Percentiles rank a stretch among this genome's conserved stretches.
phyloP scores from a whole-genome alignment of 2,797 vertebrate species.

The Heteromormyrus szaboi region DNA sequence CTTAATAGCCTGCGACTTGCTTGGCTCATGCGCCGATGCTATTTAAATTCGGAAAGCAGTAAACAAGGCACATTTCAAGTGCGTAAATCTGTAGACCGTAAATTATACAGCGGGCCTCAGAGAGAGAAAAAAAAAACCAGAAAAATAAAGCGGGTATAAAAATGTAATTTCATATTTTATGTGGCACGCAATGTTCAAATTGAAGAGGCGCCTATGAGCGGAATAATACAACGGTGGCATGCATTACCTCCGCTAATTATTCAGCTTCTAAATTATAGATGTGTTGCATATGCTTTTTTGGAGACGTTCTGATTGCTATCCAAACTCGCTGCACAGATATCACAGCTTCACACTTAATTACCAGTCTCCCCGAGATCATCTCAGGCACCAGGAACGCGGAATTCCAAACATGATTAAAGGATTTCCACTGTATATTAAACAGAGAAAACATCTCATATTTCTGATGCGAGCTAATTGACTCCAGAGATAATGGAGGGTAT shows the following conservation, averaged over 20 bases:
- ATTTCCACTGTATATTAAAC: conserved; percentile 40
- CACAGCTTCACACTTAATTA: conserved; percentile 50
- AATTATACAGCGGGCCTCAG: conserved; percentile 26
- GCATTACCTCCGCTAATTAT: conserved; percentile 48
- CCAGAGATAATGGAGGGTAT: conserved; percentile 15
- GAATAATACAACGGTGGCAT: conserved; percentile 38
- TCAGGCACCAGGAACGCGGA: conserved; percentile 34
- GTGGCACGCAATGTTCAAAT: conserved; percentile 36
- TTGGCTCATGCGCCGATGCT: conserved; percentile 22
- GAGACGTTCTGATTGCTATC: conserved; percentile 36
- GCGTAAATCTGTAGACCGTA: conserved; percentile 30
- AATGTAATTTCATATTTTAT: conserved; percentile 35
- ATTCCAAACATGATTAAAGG: conserved; percentile 46
- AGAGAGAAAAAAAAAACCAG: conserved; percentile 12
- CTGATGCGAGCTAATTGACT: conserved; percentile 44
- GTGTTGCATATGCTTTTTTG: conserved; percentile 41
- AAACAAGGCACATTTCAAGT: conserved; percentile 28
- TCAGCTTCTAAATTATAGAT: conserved; percentile 45
- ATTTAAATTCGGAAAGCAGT: conserved; percentile 30
- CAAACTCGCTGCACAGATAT: conserved; percentile 40
- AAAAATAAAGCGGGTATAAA: conserved; percentile 13
- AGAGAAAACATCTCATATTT: conserved; percentile 35
- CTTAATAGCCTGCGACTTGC: conserved; percentile 21
- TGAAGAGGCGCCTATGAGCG: conserved; percentile 30
- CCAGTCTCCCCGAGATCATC: conserved; percentile 43